phyloP scores from a whole-genome alignment of 1,140 invertebrate species.

The Cyrtorhinus lividipennis region DNA sequence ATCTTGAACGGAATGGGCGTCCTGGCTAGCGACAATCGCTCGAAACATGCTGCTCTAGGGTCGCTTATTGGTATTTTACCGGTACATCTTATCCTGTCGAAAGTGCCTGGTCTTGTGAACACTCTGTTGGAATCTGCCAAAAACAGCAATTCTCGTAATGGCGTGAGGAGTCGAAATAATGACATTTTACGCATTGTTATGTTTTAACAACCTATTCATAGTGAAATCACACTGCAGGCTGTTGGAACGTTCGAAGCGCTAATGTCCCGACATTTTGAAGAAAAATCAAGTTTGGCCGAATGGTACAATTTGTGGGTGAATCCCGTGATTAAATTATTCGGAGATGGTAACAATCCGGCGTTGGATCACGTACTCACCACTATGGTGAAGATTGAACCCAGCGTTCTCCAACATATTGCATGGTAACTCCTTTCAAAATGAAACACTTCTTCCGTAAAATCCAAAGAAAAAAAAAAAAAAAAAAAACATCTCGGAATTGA shows the following conservation, averaged over 20 bases:
- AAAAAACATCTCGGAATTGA: too few relatives aligned
- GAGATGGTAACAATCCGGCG: neutral
- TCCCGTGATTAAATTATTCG: conserved; percentile 14
- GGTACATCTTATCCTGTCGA: conserved; percentile 6
- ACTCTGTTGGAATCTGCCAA: conserved; percentile 6
- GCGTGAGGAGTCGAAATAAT: too few relatives aligned
- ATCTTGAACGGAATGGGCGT: conserved; percentile 7
- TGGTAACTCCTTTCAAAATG: too few relatives aligned
- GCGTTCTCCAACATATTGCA: conserved; percentile 17
- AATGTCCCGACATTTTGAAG: conserved; percentile 18
- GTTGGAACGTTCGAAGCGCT: conserved; percentile 17
- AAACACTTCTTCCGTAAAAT: too few relatives aligned
- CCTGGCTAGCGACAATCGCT: conserved; percentile 9
- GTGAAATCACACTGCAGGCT: too few relatives aligned
- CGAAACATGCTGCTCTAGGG: conserved; percentile 18
- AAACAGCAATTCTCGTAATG: conserved; percentile 15
- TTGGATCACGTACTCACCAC: conserved; percentile 18
- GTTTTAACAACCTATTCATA: neutral
- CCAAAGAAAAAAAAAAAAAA: too few relatives aligned
- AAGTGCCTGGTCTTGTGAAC: conserved; percentile 14
- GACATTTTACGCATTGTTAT: neutral
- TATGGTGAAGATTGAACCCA: conserved; percentile 13
- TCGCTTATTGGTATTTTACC: conserved; percentile 11
- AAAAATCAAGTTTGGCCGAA: conserved; percentile 3
- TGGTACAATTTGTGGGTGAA: conserved; percentile 22